Percentiles rank a stretch among this genome's conserved stretches.
Conservation (phyloP, 2,113 vertebrate genomes). For the Fregetta grallaria region DNA sequence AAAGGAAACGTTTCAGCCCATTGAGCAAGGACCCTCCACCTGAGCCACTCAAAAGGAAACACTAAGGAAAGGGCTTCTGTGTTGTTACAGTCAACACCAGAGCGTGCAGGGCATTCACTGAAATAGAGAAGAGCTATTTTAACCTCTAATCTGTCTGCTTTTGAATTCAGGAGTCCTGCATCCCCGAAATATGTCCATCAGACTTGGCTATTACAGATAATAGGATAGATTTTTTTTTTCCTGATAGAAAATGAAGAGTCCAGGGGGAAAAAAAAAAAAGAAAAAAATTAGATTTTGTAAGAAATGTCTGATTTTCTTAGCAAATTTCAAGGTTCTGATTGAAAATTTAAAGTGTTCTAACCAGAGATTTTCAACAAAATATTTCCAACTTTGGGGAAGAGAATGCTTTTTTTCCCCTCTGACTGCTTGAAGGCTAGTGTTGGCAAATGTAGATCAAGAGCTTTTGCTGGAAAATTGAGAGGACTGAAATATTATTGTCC, state of each 20-base stretch:
- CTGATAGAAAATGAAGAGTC: neutral
- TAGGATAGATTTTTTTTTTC: neutral
- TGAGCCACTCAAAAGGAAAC: neutral
- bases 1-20: neutral
- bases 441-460: neutral
- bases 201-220: neutral
- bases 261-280: neutral
- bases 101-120: neutral
- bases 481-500: neutral
- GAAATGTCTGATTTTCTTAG: neutral
- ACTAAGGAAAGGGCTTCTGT: neutral
- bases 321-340: neutral
- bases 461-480: neutral
- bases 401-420: accelerated
- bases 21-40: neutral
- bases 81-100: neutral
- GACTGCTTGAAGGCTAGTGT: neutral
- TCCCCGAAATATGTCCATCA: neutral
- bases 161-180: neutral
- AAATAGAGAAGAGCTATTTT: neutral
- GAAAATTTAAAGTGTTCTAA: neutral
- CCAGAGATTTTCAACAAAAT: neutral
- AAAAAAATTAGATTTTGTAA: neutral
- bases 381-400: neutral
- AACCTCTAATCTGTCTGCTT: neutral